phyloP scores from a whole-genome alignment of 2,113 vertebrate genomes.

The Leucopsar rothschildi region DNA sequence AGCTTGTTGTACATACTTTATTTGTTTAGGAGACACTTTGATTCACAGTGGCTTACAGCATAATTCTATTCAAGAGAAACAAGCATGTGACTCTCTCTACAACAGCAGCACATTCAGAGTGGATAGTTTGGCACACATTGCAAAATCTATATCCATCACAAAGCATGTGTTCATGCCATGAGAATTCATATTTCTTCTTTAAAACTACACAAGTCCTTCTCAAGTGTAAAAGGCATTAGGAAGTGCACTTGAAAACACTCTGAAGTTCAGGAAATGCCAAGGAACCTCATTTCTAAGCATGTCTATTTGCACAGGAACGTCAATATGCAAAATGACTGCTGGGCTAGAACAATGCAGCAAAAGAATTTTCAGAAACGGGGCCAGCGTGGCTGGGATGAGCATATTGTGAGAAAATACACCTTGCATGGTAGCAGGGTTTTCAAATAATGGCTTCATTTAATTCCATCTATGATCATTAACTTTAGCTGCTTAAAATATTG shows the following conservation, averaged over 20 bases:
- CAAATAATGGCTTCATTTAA: neutral
- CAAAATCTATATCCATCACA: neutral
- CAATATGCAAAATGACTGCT: neutral
- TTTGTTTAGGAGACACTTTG: neutral
- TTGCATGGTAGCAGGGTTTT: neutral
- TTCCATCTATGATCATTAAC: neutral
- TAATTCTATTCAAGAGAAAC: neutral
- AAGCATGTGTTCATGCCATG: neutral
- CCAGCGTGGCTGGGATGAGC: neutral
- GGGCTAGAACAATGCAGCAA: neutral
- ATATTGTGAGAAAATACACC: neutral
- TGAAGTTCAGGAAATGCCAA: constrained; percentile 24
- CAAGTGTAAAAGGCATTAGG: neutral
- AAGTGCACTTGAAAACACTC: neutral
- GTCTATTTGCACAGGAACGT: neutral
- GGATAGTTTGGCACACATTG: neutral
- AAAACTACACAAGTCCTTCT: neutral
- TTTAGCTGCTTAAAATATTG: neutral
- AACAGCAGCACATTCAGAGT: neutral
- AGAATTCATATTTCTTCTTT: neutral
- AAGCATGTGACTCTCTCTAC: neutral
- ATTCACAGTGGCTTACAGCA: neutral
- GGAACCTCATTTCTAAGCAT: neutral
- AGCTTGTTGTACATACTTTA: neutral
- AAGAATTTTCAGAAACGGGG: neutral